Base-by-base conservation (phyloP, 2,888 invertebrate species). In the Hypomecis punctinalis region DNA sequence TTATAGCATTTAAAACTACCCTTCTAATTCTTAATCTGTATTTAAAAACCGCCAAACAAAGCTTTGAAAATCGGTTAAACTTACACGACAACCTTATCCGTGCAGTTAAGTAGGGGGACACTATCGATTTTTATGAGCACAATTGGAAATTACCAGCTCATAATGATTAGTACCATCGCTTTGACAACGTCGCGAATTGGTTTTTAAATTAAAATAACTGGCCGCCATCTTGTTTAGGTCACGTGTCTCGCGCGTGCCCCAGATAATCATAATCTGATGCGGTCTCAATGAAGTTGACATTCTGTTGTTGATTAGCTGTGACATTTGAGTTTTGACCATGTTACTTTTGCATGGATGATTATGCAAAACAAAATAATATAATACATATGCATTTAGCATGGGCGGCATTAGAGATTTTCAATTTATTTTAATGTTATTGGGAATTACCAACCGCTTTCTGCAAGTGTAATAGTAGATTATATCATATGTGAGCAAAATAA, bases 31-130 rank as follows among this genome's bases (percentile, higher is more conserved):
- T 5, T 74, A 74, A 72, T 71, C 68, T 42, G 56, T 35, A 77
- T 80, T 83, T 76, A 78, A 83, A 84, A 80, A 78, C 76, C 77
- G 57, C 73, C 80, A 82, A 82, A 85, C 85, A 86, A 85, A 80
- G 74, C 77, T 76, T 75, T 70, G 72, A 78, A 61, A n/a, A 77
- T 71, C 73, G 72, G 77, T 79, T 37, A 39, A 56, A 47, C 45
- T 46, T 7, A 7, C 9, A 23, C 10, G 5, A 23, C 52, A 11
- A 52, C 23, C 4, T 52, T 40, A 52, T n/a, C 23, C 5, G 10
- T 10, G 9, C 4, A 52, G 40, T 33, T 10, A 11, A 37, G 37
- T 7, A 10, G 33, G 33, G 52, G 0, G 40, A 0, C 6, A 52
- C 40, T 0, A 42, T 10, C 23, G 40, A 0, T 33, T 42, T 37